These are phyloP conservation scores for Digitonthophagus gazella DNA, from an alignment of 2,888 invertebrate species.

Conservation along the genomic window DNA sequence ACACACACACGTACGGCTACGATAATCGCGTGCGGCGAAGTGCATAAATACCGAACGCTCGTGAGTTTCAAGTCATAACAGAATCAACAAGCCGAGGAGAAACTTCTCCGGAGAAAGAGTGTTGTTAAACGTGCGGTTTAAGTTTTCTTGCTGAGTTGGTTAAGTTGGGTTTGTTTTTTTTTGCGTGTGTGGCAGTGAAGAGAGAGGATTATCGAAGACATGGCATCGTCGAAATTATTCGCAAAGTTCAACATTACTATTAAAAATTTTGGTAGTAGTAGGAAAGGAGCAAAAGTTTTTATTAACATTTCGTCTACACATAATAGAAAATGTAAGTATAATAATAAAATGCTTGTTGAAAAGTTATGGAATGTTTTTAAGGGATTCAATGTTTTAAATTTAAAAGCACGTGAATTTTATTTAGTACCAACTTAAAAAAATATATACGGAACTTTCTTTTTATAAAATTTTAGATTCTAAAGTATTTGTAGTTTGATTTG, in stretches of 20 bases:
- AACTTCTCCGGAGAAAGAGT: no score
- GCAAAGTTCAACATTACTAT: conserved; percentile 25
- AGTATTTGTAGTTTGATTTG: no score
- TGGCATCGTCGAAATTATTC: conserved; percentile 28
- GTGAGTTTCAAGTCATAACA: neutral
- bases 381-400: no score
- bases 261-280: conserved; percentile 22
- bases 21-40: neutral
- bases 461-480: no score
- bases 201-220: neutral
- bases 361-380: no score
- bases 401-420: no score
- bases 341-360: neutral
- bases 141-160: no score
- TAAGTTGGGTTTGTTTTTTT: no score
- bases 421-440: no score
- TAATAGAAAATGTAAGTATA: conserved; percentile 28
- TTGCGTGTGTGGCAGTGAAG: neutral
- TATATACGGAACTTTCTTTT: no score
- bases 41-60: neutral
- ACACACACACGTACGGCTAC: neutral
- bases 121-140: no score
- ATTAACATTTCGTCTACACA: conserved; percentile 27
- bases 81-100: no score
- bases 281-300: conserved; percentile 23